Percentiles rank a stretch among this genome's conserved stretches.
These are phyloP conservation scores for Calephelis virginiensis DNA, from an alignment of 1,140 invertebrate species.

Conservation along the genomic window DNA sequence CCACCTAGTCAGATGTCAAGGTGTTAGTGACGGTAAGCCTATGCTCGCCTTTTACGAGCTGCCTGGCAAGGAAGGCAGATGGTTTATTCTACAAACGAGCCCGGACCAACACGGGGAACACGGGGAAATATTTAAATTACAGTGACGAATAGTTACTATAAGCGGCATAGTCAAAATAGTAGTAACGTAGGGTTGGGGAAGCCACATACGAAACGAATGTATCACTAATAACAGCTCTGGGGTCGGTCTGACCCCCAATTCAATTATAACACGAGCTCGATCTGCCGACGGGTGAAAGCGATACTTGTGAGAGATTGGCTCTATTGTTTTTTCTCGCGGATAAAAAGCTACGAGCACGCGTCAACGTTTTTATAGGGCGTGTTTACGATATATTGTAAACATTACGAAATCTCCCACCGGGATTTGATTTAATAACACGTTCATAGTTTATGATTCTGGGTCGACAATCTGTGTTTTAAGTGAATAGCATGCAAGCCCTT, in stretches of 20 bases:
- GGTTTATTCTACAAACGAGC: no score
- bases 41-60: no score
- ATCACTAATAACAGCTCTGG: constrained; percentile 52
- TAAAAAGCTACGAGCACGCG: constrained; percentile 67
- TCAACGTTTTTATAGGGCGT: constrained; percentile 48
- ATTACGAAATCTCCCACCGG: constrained; percentile 14
- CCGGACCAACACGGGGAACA: not conserved
- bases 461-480: not conserved
- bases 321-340: constrained; percentile 79
- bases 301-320: constrained; percentile 79
- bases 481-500: not conserved
- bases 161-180: not conserved
- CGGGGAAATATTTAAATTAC: constrained; percentile 10
- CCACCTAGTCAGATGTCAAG: no score
- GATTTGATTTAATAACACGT: constrained; percentile 29
- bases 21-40: no score
- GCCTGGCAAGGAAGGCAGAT: no score
- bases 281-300: constrained; percentile 74
- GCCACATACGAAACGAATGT: constrained; percentile 67
- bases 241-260: constrained; percentile 62
- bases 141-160: not conserved
- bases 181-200: constrained; percentile 35
- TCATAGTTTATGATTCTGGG: not conserved
- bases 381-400: constrained; percentile 20
- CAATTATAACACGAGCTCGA: constrained; percentile 76